Percentiles rank a stretch among this genome's conserved stretches.
phyloP scores from a whole-genome alignment of 1,140 invertebrate genomes.

The Papilio xuthus region DNA sequence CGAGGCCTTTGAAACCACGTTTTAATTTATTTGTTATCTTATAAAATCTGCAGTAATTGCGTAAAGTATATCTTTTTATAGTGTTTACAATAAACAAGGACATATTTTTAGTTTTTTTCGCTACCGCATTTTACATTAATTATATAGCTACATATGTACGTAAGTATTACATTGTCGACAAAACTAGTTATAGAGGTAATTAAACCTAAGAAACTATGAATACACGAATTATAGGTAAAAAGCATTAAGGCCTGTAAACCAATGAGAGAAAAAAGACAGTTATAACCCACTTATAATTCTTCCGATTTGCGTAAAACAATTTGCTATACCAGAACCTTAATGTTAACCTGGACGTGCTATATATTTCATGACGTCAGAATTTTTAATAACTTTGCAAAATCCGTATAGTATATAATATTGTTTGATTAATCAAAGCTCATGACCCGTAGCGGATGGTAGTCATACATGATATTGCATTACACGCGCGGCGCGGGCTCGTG shows the following conservation, averaged over 20 bases:
- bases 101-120: slow-evolving; percentile 44
- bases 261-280: too few relatives aligned
- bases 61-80: slow-evolving; percentile 15
- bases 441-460: slow-evolving; percentile 27
- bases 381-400: not conserved
- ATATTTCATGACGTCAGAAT: not conserved
- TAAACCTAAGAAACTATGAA: too few relatives aligned
- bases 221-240: too few relatives aligned
- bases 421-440: slow-evolving; percentile 13
- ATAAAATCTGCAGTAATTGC: slow-evolving; percentile 66
- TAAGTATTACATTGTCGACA: too few relatives aligned
- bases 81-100: not conserved
- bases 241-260: too few relatives aligned
- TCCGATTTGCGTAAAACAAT: too few relatives aligned
- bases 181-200: too few relatives aligned
- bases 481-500: slow-evolving; percentile 54
- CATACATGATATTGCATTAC: slow-evolving; percentile 43
- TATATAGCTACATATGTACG: too few relatives aligned
- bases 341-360: too few relatives aligned
- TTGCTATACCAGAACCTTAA: too few relatives aligned
- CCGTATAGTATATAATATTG: not conserved
- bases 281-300: too few relatives aligned
- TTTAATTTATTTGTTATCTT: slow-evolving; percentile 71
- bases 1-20: slow-evolving; percentile 55
- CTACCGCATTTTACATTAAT: slow-evolving; percentile 39